Conservation (phyloP, 2,797 vertebrate species). For the Liasis olivaceus region DNA sequence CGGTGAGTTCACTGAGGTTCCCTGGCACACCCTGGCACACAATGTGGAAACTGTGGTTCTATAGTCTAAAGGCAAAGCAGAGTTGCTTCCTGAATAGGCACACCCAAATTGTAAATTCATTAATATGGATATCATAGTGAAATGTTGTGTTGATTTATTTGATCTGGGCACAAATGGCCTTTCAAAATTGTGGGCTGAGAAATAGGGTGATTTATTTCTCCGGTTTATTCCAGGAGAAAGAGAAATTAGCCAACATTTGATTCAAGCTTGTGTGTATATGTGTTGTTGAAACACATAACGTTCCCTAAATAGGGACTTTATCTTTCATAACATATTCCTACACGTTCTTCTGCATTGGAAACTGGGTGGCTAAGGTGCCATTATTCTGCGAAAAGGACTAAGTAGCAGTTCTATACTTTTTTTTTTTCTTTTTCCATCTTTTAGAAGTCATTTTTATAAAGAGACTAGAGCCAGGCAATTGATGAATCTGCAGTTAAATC, state of each 20-base stretch:
- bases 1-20: too few relatives aligned
- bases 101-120: not conserved
- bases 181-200: not conserved
- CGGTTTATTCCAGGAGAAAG: not conserved
- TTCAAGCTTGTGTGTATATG: not conserved
- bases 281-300: not conserved
- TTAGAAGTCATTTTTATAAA: slow-evolving; percentile 10
- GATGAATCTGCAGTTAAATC: slow-evolving; percentile 24
- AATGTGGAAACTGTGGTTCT: too few relatives aligned
- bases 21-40: too few relatives aligned
- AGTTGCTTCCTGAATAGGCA: not conserved
- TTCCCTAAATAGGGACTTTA: not conserved
- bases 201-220: not conserved
- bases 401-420: not conserved
- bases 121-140: not conserved
- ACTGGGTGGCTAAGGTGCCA: not conserved
- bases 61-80: too few relatives aligned
- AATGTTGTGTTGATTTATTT: too few relatives aligned
- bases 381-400: not conserved
- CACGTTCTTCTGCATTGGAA: not conserved
- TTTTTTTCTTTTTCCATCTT: not conserved
- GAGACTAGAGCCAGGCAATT: not conserved
- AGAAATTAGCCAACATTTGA: not conserved
- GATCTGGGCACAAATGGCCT: not conserved
- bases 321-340: not conserved